Conservation (phyloP, 53 echinoderm and acorn worm genomes). For the Actinopyga echinites region DNA sequence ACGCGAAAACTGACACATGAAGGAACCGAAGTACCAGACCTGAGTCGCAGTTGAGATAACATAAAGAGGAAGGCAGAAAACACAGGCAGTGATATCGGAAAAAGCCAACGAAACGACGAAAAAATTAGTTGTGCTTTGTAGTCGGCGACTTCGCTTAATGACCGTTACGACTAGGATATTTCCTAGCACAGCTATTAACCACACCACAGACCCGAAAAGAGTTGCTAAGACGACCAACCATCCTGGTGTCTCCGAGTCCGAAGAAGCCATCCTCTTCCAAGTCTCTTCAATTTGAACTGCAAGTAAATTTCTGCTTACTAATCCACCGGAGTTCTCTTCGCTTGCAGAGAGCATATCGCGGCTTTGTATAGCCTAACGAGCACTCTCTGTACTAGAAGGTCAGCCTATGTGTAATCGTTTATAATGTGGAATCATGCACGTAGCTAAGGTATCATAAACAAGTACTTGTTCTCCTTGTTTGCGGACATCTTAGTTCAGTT, state of each 20-base stretch:
- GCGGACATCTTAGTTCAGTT: no score
- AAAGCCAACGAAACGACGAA: conserved; percentile 94
- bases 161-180: conserved; percentile 81
- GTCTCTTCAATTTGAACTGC: no score
- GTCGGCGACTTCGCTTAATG: conserved; percentile 73
- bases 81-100: conserved; percentile 78
- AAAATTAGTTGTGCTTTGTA: conserved; percentile 97
- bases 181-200: conserved; percentile 77
- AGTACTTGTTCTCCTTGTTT: no score
- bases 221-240: conserved; percentile 61
- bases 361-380: no score
- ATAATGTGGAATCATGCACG: no score
- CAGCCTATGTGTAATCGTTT: no score
- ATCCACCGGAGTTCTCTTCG: no score
- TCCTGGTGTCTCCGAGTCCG: neutral
- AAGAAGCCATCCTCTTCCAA: no score
- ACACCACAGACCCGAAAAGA: conserved; percentile 66
- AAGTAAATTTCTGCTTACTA: no score
- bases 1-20: conserved; percentile 82
- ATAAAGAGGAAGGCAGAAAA: conserved; percentile 85
- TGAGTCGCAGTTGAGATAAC: conserved; percentile 61
- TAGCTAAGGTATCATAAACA: no score
- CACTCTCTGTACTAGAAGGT: no score
- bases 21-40: conserved; percentile 70
- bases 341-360: no score